phyloP scores from a whole-genome alignment of 2,113 vertebrate species.

The Lagopus leucura region DNA sequence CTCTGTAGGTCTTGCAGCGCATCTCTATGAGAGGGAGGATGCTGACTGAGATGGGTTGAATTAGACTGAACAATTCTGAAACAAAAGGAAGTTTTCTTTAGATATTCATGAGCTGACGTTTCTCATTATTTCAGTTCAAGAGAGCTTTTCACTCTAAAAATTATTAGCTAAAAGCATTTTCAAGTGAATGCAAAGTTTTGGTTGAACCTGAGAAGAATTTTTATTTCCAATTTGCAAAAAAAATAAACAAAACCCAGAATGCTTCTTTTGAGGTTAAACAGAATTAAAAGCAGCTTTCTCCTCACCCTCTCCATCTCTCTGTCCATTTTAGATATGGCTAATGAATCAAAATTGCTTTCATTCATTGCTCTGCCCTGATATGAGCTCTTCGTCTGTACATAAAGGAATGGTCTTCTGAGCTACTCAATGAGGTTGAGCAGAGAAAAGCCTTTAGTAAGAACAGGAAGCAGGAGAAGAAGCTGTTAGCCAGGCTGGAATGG shows the following conservation, averaged over 20 bases:
- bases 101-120: neutral
- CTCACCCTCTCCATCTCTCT: neutral
- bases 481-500: neutral
- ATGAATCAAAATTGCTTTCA: neutral
- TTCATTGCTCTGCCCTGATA: neutral
- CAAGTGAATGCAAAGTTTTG: neutral
- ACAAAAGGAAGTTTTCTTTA: neutral
- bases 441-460: neutral
- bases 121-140: conserved; percentile 5
- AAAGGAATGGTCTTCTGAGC: neutral
- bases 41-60: neutral
- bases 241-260: neutral
- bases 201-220: neutral
- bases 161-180: neutral
- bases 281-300: neutral
- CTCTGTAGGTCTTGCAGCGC: neutral
- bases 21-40: neutral
- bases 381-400: neutral
- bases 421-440: fast-evolving
- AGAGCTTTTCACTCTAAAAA: neutral
- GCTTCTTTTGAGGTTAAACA: neutral
- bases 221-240: neutral
- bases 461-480: neutral
- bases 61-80: neutral
- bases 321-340: neutral